Evolutionary conservation across 2,113 vertebrate species (phyloP), one percentile per base, ranked within the genome.

Genomic region (Tragelaphus imberbis): DNA sequence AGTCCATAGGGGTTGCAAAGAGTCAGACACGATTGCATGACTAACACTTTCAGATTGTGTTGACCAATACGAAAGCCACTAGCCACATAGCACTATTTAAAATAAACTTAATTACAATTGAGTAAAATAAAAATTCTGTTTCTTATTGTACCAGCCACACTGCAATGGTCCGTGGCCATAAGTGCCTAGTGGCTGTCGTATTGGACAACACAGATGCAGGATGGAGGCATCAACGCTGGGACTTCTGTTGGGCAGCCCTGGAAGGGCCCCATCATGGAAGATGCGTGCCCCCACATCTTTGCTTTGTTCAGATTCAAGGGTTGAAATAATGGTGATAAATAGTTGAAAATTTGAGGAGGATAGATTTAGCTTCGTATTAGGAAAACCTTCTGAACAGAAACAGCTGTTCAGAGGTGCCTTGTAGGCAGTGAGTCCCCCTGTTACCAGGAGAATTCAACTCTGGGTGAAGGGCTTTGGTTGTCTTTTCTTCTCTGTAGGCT

Each of bases 331-430:
- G 14, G 40, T 12, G 21, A 49, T 2, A 84, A 84, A 51, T 36
- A 55, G 11, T 11, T 61, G 81, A 33, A 91, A 89, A 58, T 25
- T 51, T 81, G 40, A 81, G 47, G 6, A 77, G 36, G 40, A 79
- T n/a, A 44, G 6, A 79, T 40, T 84, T n/a, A 88, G 65, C 11
- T 63, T 56, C 36, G 36, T 63, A 27, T 80, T 75, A 88, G 61
- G 68, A 94, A 91, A 77, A 79, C 14, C 40, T 61, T 95, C 88
- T 44, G 21, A 86, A 86, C 1, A 79, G 71, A 51, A 88, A 65
- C 51, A 88, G 19, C 51, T 58, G 27, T 36, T 23, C 84, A 30
- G 40, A 82, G 71, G 28, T 4, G 56, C 1, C 55, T 68, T 27
- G 3, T 23, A 56, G 77, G 9, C 4, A n/a, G 14, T 44, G 55